Conservation (phyloP, 1,140 invertebrate genomes). For the Dreissena rostriformis region DNA sequence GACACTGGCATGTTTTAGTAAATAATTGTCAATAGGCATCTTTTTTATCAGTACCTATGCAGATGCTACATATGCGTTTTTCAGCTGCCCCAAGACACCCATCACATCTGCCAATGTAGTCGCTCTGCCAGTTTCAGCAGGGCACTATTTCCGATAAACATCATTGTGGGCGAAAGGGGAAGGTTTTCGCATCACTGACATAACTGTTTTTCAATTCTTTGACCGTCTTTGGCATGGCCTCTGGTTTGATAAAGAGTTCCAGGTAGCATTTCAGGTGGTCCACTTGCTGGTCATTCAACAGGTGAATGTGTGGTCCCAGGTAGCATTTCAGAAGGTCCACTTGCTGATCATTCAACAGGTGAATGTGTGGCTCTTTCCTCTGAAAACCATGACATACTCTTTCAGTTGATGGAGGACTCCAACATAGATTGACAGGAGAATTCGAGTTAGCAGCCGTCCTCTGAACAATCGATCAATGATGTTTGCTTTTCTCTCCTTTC, state of each 20-base stretch:
- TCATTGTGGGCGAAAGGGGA: not conserved
- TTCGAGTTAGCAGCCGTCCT: not conserved
- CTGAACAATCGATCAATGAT: not conserved
- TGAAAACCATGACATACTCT: conserved; percentile 30
- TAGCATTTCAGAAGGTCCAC: conserved; percentile 1
- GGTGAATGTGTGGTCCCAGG: not conserved
- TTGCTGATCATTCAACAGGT: conserved; percentile 22
- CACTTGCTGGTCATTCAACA: conserved; percentile 8
- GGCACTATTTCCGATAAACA: conserved; percentile 23
- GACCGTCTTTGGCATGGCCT: conserved; percentile 7
- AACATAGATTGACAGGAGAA: conserved; percentile 19
- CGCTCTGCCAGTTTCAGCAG: not conserved
- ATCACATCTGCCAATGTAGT: conserved; percentile 2
- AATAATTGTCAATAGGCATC: not conserved
- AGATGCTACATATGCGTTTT: conserved; percentile 9
- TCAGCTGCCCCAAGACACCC: conserved; percentile 22
- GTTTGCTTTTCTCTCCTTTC: conserved; percentile 7
- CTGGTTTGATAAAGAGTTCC: conserved; percentile 14
- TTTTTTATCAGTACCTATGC: not conserved
- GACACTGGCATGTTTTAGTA: conserved; percentile 20
- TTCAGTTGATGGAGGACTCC: conserved; percentile 21
- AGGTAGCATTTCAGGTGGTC: not conserved
- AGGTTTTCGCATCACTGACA: not conserved
- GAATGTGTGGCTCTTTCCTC: conserved; percentile 20
- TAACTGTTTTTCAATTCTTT: not conserved